These are phyloP conservation scores for Mus minutoides DNA, from an alignment of 2,797 vertebrate genomes.

Conservation along the genomic window DNA sequence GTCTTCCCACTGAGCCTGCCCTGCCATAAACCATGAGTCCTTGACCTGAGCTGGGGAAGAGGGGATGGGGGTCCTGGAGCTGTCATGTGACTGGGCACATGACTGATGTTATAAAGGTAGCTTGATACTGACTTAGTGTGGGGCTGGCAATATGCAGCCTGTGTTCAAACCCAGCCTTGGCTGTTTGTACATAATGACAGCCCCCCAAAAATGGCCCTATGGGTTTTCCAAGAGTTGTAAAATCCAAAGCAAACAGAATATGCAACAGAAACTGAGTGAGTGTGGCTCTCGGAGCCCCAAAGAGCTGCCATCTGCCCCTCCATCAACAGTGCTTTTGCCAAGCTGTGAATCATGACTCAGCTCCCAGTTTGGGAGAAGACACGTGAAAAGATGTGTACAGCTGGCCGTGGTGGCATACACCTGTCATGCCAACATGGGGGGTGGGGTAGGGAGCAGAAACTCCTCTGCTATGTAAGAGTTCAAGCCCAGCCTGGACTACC, in stretches of 20 bases:
- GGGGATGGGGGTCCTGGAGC: background rate
- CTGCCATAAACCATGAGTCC: background rate
- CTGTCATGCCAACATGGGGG: background rate
- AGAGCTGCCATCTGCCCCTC: background rate
- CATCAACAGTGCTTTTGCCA: background rate
- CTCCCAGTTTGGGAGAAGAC: background rate
- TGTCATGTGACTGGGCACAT: background rate
- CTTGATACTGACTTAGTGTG: background rate
- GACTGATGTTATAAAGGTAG: too few relatives aligned
- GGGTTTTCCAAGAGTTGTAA: background rate
- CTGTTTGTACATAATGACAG: background rate
- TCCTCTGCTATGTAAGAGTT: background rate
- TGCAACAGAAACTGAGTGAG: background rate
- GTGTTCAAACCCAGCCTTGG: background rate
- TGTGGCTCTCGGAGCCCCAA: background rate
- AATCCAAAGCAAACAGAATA: background rate
- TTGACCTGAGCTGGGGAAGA: background rate
- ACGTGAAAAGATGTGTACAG: background rate
- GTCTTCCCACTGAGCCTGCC: background rate
- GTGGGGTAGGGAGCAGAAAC: background rate
- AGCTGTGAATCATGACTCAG: background rate
- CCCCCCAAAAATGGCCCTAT: background rate
- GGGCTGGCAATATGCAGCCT: background rate
- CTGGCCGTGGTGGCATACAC: background rate
- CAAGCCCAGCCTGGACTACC: background rate